Base-by-base conservation (phyloP, 2,797 vertebrate species). In the Rhynchonycteris naso region DNA sequence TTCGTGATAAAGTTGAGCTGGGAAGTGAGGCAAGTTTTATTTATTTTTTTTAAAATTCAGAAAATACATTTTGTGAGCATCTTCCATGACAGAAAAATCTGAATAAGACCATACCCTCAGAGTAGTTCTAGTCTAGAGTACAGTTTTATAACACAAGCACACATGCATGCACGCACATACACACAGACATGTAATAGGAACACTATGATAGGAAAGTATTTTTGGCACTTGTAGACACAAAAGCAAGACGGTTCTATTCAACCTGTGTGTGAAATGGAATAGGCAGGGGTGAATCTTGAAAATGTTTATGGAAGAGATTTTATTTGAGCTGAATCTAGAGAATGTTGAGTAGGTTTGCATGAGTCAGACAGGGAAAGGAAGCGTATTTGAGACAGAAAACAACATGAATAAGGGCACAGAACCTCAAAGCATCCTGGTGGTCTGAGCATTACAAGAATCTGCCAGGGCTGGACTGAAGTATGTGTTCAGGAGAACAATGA, bases 291-390 rank as follows among this genome's bases (percentile, higher is more conserved):
- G 35, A 81, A 13, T 87, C 75, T 86, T 90, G 52, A 68, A 81
- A 74, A 43, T 93, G 63, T 91, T 94, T 89, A 28, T 26, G 52
- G 71, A 50, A 93, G 79, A 85, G 56, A n/a, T 83, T 95, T 91
- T 75, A 47, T 65, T 65, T 63, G 76, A 84, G 81, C 79, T 10
- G 61, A 58, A 71, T 88, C 80, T 63, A 85, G 65, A 91, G 65
- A 91, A 28, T 11, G 7, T 14, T 52, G 93, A 91, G 90, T 61
- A 63, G 72, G 72, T 75, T 33, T 78, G 54, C 14, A 15, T 61
- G 84, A 90, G 75, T 95, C 91, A 71, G 66, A 35, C n/a, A 18
- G 72, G 76, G 72, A 35, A 76, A 88, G 80, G 85, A 86, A 93
- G 75, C 56, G 0, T 24, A 22, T 22, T 43, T 16, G 63, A 95